Conservation (phyloP, 1,140 invertebrate genomes). For the Geopemphigus sp. region DNA sequence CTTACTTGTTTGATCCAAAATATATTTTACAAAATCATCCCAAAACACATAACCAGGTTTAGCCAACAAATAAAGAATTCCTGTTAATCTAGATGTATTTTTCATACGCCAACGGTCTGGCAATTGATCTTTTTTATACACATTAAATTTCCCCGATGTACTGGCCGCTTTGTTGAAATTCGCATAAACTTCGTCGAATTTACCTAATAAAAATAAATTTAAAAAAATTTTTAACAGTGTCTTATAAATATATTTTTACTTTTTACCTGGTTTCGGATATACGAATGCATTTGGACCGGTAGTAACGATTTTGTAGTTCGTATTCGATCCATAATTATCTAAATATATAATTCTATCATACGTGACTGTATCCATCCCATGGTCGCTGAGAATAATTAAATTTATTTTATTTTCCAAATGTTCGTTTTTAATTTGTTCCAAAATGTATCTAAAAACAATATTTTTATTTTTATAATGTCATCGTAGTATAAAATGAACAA, state of each 20-base stretch:
- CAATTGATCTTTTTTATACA: conserved; percentile 40
- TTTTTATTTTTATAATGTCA: too few species aligned
- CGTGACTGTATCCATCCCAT: conserved; percentile 66
- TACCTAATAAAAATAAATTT: conserved; percentile 15
- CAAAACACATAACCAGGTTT: conserved; percentile 28
- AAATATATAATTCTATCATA: conserved; percentile 62
- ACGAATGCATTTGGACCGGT: conserved; percentile 60
- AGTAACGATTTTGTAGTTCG: conserved; percentile 58
- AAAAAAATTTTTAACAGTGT: not conserved
- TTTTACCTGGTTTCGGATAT: conserved; percentile 59
- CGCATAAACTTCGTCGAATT: conserved; percentile 31
- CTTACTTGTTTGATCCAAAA: conserved; percentile 11
- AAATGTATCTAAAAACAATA: conserved; percentile 56
- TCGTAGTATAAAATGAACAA: too few species aligned
- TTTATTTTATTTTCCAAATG: conserved; percentile 62
- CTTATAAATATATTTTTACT: not conserved
- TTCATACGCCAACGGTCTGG: conserved; percentile 33
- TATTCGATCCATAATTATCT: conserved; percentile 59
- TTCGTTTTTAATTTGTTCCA: conserved; percentile 59
- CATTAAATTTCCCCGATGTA: not conserved
- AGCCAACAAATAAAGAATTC: conserved; percentile 21
- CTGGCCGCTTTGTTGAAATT: not conserved
- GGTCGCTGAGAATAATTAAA: conserved; percentile 71
- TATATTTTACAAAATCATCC: not conserved
- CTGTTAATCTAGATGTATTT: conserved; percentile 3